Evolutionary conservation across 2,113 vertebrate genomes (phyloP).

Genomic region (Echinops telfairi): DNA sequence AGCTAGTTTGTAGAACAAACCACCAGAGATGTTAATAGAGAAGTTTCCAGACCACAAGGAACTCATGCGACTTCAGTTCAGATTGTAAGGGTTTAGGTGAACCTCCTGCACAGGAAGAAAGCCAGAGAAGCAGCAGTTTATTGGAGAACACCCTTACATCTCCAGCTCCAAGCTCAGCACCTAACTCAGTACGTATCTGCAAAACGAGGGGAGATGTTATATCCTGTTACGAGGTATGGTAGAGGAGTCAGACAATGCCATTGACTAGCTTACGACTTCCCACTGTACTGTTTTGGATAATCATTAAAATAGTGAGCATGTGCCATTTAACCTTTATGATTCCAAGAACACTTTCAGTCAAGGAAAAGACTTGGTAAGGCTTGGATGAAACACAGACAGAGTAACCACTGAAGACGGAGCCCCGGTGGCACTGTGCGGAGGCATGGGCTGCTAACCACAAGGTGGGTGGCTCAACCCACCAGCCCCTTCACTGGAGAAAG

Average conservation of each 20-base stretch:
- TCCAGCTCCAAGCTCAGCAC: not conserved
- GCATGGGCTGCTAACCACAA: too few species aligned
- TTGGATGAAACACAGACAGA: not conserved
- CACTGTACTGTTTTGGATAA: not conserved
- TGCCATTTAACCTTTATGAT: not conserved
- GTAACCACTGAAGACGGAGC: not conserved
- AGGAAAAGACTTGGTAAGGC: not conserved
- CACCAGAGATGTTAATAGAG: not conserved
- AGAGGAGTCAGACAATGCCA: not conserved
- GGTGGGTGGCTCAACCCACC: too few species aligned
- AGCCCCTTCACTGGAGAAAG: too few species aligned
- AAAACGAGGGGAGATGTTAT: not conserved
- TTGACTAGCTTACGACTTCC: not conserved
- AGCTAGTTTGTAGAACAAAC: not conserved
- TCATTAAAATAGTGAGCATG: not conserved
- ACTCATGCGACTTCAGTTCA: not conserved
- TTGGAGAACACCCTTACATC: not conserved
- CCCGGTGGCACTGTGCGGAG: too few species aligned
- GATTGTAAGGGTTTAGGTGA: not conserved
- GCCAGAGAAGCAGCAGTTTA: not conserved
- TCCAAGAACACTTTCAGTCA: not conserved
- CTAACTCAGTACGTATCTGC: not conserved
- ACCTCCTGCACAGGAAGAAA: not conserved
- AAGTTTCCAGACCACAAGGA: conserved; percentile 6
- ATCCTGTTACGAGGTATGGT: not conserved